Conservation (phyloP, 1,140 invertebrate species). For the Apocrypta bakeri region DNA sequence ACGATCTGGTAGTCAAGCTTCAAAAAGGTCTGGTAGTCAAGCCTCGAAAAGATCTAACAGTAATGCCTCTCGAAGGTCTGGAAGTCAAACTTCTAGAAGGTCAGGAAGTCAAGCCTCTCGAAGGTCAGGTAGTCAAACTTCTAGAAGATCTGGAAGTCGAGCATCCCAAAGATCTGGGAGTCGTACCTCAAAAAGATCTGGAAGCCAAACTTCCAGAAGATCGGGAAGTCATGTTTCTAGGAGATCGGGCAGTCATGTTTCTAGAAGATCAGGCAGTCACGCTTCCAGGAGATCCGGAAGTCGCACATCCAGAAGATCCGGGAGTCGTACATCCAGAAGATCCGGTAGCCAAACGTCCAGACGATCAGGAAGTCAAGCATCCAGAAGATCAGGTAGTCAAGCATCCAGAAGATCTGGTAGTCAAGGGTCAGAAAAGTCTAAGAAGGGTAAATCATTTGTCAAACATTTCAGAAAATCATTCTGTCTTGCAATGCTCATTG, state of each 20-base stretch:
- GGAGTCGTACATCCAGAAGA: constrained; percentile 47
- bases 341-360: constrained; percentile 51
- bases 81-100: constrained; percentile 56
- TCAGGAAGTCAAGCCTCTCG: constrained; percentile 52
- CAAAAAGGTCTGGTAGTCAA: constrained; percentile 48
- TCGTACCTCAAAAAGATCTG: constrained; percentile 39
- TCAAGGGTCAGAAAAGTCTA: constrained; percentile 67
- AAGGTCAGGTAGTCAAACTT: constrained; percentile 54
- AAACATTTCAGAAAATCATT: constrained; percentile 48
- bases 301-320: constrained; percentile 61
- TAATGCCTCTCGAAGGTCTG: constrained; percentile 57
- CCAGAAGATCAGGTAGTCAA: constrained; percentile 50
- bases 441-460: constrained; percentile 56
- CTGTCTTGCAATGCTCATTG: background rate
- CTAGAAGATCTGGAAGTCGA: constrained; percentile 43
- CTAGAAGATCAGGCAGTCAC: constrained; percentile 46
- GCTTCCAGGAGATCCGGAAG: constrained; percentile 67
- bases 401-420: constrained; percentile 67
- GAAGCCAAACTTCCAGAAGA: constrained; percentile 43
- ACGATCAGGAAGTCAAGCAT: constrained; percentile 47
- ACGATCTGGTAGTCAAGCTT: background rate
- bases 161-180: constrained; percentile 51
- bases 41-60: constrained; percentile 52
- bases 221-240: constrained; percentile 51
- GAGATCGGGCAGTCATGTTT: constrained; percentile 53